Base-by-base conservation (phyloP, 2,888 invertebrate genomes). In the Drosophila quinaria region DNA sequence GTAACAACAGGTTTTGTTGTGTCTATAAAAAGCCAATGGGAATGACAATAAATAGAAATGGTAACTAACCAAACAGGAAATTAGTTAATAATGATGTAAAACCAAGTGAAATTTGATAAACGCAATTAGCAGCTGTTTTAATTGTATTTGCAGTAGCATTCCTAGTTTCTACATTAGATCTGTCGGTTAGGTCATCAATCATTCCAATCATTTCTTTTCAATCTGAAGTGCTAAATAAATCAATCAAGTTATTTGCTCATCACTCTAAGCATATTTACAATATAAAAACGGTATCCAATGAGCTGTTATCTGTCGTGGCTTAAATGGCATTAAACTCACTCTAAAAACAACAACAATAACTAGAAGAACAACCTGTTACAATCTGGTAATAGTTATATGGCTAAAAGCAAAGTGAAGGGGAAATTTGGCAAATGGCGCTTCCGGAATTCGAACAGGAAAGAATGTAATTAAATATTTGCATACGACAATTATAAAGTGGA, bases 401-500 rank as follows among this genome's bases (percentile, higher is more conserved):
- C 9, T 37, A n/a, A 52, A 39, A 44, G 15, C n/a, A 25, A 13
- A 19, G n/a, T 13, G 17, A 5, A 19, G n/a, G 31, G 42, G 31
- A 5, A 10, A 25, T 51, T 51, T 33, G n/a, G 55, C 44, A 35
- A 51, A 49, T 44, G 8, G 31, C 37, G 70, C 47, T 75, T 75
- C 75, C 76, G 75, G 64, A 64, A 44, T 19, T 17, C 17, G 39
- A 76, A 25, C 58, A 59, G 64, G 61, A 41, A 44, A 51, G 42
- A 15, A 51, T 65, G 50, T 33, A 69, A 55, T 70, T 66, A 64
- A 74, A 74, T 78, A 89, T 87, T 89, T 87, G 72, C 88, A 72
- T 89, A 66, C 17, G 44, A 3, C 46, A 52, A 42, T 19, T 50
- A 19, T 31, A 31, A 22, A 47, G 39, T 39, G 46, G 10, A 11